Base-by-base conservation (phyloP, 2,888 invertebrate genomes). In the Eristalinus aeneus region DNA sequence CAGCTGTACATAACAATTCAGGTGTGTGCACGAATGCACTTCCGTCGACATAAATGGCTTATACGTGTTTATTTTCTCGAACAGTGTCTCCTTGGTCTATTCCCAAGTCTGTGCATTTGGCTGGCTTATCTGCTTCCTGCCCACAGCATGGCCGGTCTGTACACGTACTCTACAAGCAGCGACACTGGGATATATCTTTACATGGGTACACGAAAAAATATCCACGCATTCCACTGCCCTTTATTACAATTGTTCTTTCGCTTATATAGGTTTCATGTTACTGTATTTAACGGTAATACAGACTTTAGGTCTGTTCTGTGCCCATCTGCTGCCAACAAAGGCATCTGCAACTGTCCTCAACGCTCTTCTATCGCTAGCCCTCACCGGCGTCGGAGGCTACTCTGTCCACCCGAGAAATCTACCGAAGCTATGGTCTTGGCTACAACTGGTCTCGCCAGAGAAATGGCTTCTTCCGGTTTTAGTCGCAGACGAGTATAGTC, bases 91-190 rank as follows among this genome's bases (percentile, higher is more conserved):
- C 94, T 97, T 89, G 97, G 96, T 89, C 90, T 97, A 34, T 95
- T 96, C 90, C 96, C 97, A 1, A 96, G 97, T 72, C 93, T 95
- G 67, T 94, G 97, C 88, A 95, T 97, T 64, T 97, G 97, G 95
- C 90, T 97, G 88, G 96, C 97, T 3, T 98, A 97, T 91, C 91
- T 97, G 71, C 95, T 97, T 79, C 98, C 98, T 16, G 97, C 97
- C 60, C 97, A 97, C 91, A 96, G 97, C 20, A 97, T 97, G 97
- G 95, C 96, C 31, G 97, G 97, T 0, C 92, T 97, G 0, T 97
- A 97, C 89, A 95, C 95, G 89, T 96, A 96, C 90, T 94, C 94
- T 11, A 93, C 94, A 12, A 94, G 93, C 63, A 94, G 95, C 90
- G 94, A 95, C 89, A 95, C 95, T 72, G 96, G 95, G 88, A 95